phyloP scores from a whole-genome alignment of 2,797 vertebrate species.

The Triplophysa yarkandensis region DNA sequence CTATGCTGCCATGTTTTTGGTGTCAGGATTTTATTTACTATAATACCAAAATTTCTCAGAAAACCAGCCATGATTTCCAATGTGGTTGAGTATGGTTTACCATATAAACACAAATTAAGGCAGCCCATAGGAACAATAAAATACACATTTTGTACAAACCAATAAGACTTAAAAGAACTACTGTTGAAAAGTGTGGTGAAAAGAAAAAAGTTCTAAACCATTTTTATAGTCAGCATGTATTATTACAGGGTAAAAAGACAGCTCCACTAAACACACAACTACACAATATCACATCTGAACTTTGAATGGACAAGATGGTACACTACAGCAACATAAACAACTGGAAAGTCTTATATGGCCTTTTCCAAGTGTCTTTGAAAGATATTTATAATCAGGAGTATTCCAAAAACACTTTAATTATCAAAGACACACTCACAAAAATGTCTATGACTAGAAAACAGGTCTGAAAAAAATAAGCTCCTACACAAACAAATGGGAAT shows the following conservation, averaged over 20 bases:
- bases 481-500: slow-evolving; percentile 44
- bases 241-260: not conserved
- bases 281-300: not conserved
- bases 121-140: slow-evolving; percentile 16
- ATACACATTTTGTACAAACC: slow-evolving; percentile 21
- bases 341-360: slow-evolving; percentile 3
- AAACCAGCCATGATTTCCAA: slow-evolving; percentile 15
- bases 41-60: slow-evolving; percentile 6
- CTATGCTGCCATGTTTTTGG: slow-evolving; percentile 14
- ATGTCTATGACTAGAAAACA: slow-evolving; percentile 51
- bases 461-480: not conserved
- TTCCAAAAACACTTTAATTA: slow-evolving; percentile 55
- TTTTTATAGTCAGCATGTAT: not conserved
- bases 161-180: slow-evolving; percentile 24
- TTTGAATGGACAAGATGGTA: slow-evolving; percentile 11
- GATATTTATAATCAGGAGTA: slow-evolving; percentile 25
- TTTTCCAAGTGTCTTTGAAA: not conserved
- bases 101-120: slow-evolving; percentile 28
- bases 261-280: not conserved
- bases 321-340: slow-evolving; percentile 10
- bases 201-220: not conserved
- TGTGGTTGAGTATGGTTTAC: not conserved
- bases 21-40: slow-evolving; percentile 4
- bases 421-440: slow-evolving; percentile 37
- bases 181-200: slow-evolving; percentile 2